Conservation (phyloP, 2,113 vertebrate genomes). For the Stegastes partitus region DNA sequence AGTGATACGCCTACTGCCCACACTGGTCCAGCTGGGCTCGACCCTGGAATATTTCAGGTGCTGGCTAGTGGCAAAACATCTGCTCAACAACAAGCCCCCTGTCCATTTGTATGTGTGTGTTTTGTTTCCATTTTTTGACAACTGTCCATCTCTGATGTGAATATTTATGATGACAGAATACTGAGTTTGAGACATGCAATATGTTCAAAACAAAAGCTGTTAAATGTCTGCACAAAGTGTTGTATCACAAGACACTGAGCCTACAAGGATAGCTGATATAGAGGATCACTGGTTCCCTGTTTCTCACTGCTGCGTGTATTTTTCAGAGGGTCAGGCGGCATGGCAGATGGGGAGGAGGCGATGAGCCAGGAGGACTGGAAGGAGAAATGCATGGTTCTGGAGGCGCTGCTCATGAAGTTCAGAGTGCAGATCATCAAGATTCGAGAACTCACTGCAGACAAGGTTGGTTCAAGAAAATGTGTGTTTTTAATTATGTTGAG, state of each 20-base stretch:
- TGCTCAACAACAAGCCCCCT: constrained; percentile 43
- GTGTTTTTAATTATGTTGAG: neutral
- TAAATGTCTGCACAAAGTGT: too few species aligned
- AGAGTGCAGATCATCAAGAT: constrained; percentile 96
- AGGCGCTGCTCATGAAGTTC: constrained; percentile 96
- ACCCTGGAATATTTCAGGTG: constrained; percentile 70
- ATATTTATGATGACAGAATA: neutral
- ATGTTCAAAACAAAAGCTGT: too few species aligned
- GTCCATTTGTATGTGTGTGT: constrained; percentile 15
- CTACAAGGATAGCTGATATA: too few species aligned
- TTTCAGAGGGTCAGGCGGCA: constrained; percentile 62
- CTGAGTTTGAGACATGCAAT: neutral
- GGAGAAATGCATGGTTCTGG: constrained; percentile 93
- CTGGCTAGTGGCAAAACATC: constrained; percentile 43
- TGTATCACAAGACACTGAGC: too few species aligned
- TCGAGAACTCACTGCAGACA: constrained; percentile 94
- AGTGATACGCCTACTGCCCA: constrained; percentile 45
- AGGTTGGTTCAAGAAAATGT: constrained; percentile 84
- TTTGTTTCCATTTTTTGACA: neutral
- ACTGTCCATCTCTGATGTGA: neutral
- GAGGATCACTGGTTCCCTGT: neutral
- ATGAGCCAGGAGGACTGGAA: constrained; percentile 92
- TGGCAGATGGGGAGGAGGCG: constrained; percentile 90
- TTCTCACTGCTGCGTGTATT: constrained; percentile 22
- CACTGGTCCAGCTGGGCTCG: constrained; percentile 54